phyloP scores from a whole-genome alignment of 1,140 invertebrate genomes.

The Caerostris extrusa region DNA sequence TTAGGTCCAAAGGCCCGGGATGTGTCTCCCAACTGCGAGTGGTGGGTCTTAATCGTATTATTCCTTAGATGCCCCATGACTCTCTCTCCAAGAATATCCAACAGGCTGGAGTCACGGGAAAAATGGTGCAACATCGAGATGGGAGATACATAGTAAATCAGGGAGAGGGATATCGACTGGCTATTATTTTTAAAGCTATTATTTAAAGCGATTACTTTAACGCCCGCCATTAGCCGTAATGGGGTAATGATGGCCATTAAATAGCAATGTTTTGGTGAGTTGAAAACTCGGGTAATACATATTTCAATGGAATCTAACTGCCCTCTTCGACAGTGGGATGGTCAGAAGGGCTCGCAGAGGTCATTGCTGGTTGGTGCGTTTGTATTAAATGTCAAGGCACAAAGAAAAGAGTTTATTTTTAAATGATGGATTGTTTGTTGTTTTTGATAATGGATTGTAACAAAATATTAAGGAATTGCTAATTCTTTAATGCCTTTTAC shows the following conservation, averaged over 20 bases:
- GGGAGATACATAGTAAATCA: constrained; percentile 18
- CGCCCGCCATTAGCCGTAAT: constrained; percentile 55
- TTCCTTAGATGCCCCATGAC: constrained; percentile 38
- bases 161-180: constrained; percentile 53
- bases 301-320: constrained; percentile 49
- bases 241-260: constrained; percentile 63
- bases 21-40: constrained; percentile 23
- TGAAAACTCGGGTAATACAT: constrained; percentile 58
- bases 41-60: constrained; percentile 46
- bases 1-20: constrained; percentile 38
- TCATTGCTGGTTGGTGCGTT: not conserved
- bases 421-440: too few species aligned
- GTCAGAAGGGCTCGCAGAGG: constrained; percentile 19
- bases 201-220: constrained; percentile 67
- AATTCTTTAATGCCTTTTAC: too few species aligned
- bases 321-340: not conserved
- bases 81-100: constrained; percentile 16
- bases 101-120: not conserved
- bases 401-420: too few species aligned
- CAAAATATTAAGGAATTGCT: too few species aligned
- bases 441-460: too few species aligned
- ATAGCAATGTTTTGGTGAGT: constrained; percentile 59
- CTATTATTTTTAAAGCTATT: constrained; percentile 62
- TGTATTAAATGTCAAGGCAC: too few species aligned
- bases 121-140: not conserved